phyloP scores from a whole-genome alignment of 35 echinoderm and acorn worm genomes.

The Patiria miniata region DNA sequence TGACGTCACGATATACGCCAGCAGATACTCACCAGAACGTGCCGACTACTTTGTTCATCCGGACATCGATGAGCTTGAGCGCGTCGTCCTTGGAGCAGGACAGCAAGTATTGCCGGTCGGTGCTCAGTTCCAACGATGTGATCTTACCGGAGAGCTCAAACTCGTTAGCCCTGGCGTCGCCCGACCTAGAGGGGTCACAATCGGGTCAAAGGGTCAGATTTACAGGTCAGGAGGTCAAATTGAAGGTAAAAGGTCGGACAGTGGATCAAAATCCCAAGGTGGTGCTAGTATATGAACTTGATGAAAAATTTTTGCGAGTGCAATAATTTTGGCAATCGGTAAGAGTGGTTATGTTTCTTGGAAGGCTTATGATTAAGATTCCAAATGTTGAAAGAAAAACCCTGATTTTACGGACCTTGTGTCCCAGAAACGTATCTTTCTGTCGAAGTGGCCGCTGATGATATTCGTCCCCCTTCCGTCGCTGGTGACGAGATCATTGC shows the following conservation, averaged over 20 bases:
- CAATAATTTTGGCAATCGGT: neutral
- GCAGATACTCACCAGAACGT: conserved; percentile 89
- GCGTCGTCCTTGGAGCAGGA: conserved; percentile 72
- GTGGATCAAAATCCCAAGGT: too few relatives aligned
- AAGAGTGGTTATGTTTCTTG: neutral
- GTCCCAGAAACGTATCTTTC: conserved; percentile 96
- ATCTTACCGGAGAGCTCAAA: conserved; percentile 81
- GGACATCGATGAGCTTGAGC: conserved; percentile 73
- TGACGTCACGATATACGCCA: too few relatives aligned
- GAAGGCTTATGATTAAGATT: neutral
- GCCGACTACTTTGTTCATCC: conserved; percentile 75
- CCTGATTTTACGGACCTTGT: conserved; percentile 56
- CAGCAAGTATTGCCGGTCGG: conserved; percentile 64
- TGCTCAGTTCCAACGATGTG: conserved; percentile 88
- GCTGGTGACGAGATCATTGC: conserved; percentile 97
- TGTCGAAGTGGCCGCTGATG: conserved; percentile 97
- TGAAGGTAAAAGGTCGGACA: neutral
- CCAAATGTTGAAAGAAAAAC: neutral
- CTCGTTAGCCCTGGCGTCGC: conserved; percentile 54
- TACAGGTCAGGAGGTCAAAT: neutral
- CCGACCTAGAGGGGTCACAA: conserved; percentile 59
- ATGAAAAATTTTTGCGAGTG: neutral
- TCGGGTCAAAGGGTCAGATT: neutral
- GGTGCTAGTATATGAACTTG: neutral
- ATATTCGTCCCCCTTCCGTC: conserved; percentile 84